Base-by-base conservation (phyloP, 2,888 invertebrate species). In the Portevinia maculata region DNA sequence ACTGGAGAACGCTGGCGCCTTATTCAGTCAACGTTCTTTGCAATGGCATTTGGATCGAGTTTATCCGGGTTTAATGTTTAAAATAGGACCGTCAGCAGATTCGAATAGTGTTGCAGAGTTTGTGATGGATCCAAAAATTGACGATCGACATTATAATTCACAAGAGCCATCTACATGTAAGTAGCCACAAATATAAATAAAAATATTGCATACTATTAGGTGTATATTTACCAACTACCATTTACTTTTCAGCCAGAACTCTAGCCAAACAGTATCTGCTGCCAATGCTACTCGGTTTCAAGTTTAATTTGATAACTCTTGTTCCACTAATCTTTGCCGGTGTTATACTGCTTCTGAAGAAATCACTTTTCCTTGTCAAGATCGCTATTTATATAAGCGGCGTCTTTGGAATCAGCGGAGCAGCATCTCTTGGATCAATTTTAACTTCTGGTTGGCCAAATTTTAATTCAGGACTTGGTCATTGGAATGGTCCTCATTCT, bases 201-300 rank as follows among this genome's bases (percentile, higher is more conserved):
- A 74, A 62, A 4, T 1, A 39, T 53, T 44, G 85, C 83, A 62
- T 78, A 79, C 44, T 24, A 44, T 70, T 60, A 64, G 84, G 79
- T 74, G 19, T 24, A 2, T 11, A 15, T 17, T 3, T 6, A 48
- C 11, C 1, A 1, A 1, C 9, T 11, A 9, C 3, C 11, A 2
- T 5, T 17, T 55, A 4, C 32, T 19, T 94, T 93, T 83, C 92
- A 96, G 96, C 94, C 84, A 93, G 94, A 15, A 90, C 95, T 24
- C 87, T 96, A 79, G 92, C 96, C 60, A 92, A 94, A 85, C 94
- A 95, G 84, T 93, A 96, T 67, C 87, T 96, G n/a, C 91, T 96
- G 15, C 96, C 96, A 21, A 93, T 96, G 86, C 92, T 96, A 0
- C 91, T 96, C 9, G 96, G 96, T 6, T 93, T 96, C 85, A 96